phyloP scores from a whole-genome alignment of 53 echinoderm and acorn worm species.

The Mesocentrotus franciscanus region DNA sequence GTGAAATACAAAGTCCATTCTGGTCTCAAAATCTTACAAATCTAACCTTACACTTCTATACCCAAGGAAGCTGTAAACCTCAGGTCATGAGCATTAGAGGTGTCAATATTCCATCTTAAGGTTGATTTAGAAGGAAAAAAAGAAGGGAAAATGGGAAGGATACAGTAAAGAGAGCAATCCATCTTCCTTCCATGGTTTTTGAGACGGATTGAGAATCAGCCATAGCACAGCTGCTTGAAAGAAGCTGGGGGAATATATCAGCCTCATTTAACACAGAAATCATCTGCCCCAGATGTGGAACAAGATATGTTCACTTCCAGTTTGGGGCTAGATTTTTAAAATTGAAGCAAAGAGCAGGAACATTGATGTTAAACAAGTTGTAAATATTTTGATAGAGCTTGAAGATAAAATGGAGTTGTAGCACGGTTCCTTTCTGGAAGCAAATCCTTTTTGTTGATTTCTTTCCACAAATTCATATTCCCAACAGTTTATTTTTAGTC shows the following conservation, averaged over 20 bases:
- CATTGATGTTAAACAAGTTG: neutral
- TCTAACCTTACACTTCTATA: neutral
- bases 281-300: slow-evolving; percentile 29
- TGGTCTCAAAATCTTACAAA: neutral
- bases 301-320: neutral
- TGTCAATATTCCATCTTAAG: neutral
- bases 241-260: neutral
- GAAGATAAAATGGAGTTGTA: neutral
- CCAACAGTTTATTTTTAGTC: neutral
- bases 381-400: neutral
- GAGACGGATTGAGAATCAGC: neutral
- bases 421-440: neutral
- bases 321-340: neutral
- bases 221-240: neutral
- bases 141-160: neutral
- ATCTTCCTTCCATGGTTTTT: neutral
- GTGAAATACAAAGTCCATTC: neutral
- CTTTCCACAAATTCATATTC: neutral
- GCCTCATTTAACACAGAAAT: neutral
- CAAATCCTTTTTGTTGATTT: neutral
- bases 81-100: slow-evolving; percentile 7
- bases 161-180: slow-evolving; percentile 12
- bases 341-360: neutral
- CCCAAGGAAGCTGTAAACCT: neutral
- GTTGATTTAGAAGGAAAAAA: neutral